Evolutionary conservation across 2,888 invertebrate species (phyloP).

Genomic region (Lycaena phlaeas): DNA sequence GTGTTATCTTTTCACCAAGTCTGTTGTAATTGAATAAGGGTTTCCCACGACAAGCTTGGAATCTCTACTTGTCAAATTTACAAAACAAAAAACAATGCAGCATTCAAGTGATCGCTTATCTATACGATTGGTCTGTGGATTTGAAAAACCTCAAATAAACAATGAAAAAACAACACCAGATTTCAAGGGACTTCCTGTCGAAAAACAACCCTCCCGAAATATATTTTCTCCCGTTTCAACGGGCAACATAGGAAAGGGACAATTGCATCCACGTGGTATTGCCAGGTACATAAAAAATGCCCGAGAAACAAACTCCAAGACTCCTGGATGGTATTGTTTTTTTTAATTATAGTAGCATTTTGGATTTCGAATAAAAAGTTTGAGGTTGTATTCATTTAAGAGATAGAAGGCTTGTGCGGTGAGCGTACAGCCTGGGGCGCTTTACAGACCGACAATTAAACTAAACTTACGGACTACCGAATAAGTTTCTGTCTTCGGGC

Average conservation of each 20-base stretch:
- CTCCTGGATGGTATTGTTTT: constrained; percentile 54
- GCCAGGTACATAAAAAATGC: constrained; percentile 62
- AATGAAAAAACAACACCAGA: constrained; percentile 62
- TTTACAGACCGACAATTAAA: constrained; percentile 63
- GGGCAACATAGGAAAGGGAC: constrained; percentile 31
- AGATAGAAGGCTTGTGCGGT: constrained; percentile 18
- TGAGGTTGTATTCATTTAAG: constrained; percentile 7
- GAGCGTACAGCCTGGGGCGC: constrained; percentile 40
- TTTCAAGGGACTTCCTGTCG: constrained; percentile 65
- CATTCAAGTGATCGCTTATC: constrained; percentile 49
- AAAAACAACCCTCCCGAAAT: constrained; percentile 32
- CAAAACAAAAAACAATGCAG: constrained; percentile 45
- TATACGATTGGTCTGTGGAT: constrained; percentile 46
- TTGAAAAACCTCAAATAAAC: constrained; percentile 53
- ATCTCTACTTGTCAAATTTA: constrained; percentile 31
- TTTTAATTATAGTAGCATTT: constrained; percentile 49
- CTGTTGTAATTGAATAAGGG: constrained; percentile 12
- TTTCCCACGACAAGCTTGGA: constrained; percentile 28
- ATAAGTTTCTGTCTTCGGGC: constrained; percentile 62
- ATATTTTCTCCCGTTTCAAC: constrained; percentile 36
- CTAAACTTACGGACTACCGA: constrained; percentile 66
- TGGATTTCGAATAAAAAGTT: background rate
- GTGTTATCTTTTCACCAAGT: constrained; percentile 6
- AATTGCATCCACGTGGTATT: constrained; percentile 52
- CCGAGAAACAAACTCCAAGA: constrained; percentile 65